Conservation (phyloP, 2,888 invertebrate species). For the Brachyopa scutellaris region DNA sequence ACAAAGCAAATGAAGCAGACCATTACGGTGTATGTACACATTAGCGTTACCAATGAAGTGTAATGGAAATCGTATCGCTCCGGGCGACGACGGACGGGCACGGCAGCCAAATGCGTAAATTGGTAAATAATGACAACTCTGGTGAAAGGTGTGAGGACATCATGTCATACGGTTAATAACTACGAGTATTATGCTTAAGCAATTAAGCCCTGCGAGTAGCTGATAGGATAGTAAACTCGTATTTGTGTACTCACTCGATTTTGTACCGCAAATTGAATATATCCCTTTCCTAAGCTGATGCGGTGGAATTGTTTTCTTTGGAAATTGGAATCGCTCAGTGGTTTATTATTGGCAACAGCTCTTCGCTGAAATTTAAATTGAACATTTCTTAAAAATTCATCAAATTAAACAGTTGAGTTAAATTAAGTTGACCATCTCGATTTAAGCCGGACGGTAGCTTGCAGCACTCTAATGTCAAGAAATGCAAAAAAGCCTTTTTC, state of each 20-base stretch:
- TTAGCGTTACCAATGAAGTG: conserved; percentile 11
- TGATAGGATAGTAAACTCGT: too few species aligned
- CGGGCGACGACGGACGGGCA: background rate
- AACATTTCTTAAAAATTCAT: too few species aligned
- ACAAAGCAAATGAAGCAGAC: conserved; percentile 4
- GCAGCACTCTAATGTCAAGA: too few species aligned
- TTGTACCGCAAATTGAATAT: conserved; percentile 11
- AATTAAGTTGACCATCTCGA: too few species aligned
- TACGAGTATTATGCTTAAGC: conserved; percentile 14
- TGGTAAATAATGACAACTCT: conserved; percentile 31
- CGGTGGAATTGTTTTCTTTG: conserved; percentile 14
- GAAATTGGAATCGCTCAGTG: conserved; percentile 16
- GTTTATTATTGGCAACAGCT: too few species aligned
- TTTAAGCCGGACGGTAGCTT: too few species aligned
- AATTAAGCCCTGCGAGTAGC: background rate
- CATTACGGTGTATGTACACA: background rate
- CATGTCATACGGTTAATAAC: conserved; percentile 23
- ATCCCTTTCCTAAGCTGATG: too few species aligned
- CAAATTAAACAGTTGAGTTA: too few species aligned
- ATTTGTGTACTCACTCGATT: too few species aligned
- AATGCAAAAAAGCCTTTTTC: too few species aligned
- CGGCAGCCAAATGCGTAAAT: background rate
- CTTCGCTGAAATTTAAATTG: too few species aligned
- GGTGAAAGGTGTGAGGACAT: conserved; percentile 10
- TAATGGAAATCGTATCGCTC: background rate